Conservation (phyloP, 2,113 vertebrate species). For the Neodon shergylaensis region DNA sequence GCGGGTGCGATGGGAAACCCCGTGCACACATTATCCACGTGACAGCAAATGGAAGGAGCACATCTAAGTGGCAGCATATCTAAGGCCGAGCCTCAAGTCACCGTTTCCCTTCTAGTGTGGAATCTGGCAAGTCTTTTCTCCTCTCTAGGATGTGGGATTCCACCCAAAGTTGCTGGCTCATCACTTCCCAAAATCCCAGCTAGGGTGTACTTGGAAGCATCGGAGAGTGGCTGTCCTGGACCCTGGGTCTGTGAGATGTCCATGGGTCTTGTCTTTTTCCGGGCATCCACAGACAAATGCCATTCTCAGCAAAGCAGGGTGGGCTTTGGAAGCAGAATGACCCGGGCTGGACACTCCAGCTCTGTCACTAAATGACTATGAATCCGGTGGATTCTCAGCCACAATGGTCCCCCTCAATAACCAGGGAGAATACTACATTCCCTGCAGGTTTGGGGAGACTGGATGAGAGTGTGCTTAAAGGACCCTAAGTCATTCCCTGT, state of each 20-base stretch:
- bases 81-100: not conserved
- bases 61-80: not conserved
- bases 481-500: not conserved
- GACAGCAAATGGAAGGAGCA: not conserved
- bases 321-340: not conserved
- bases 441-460: not conserved
- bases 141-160: constrained; percentile 21
- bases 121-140: not conserved
- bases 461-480: not conserved
- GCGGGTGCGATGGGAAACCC: not conserved
- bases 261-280: not conserved
- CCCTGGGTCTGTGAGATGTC: not conserved
- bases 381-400: not conserved
- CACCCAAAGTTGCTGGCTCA: not conserved
- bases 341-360: not conserved
- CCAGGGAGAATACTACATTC: not conserved
- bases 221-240: not conserved
- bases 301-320: not conserved
- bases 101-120: not conserved
- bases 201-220: not conserved
- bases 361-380: not conserved
- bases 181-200: not conserved
- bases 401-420: not conserved
- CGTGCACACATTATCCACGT: not conserved
- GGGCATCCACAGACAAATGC: not conserved